Base-by-base conservation (phyloP, 2,797 vertebrate genomes). In the Petrocephalus sullivani region DNA sequence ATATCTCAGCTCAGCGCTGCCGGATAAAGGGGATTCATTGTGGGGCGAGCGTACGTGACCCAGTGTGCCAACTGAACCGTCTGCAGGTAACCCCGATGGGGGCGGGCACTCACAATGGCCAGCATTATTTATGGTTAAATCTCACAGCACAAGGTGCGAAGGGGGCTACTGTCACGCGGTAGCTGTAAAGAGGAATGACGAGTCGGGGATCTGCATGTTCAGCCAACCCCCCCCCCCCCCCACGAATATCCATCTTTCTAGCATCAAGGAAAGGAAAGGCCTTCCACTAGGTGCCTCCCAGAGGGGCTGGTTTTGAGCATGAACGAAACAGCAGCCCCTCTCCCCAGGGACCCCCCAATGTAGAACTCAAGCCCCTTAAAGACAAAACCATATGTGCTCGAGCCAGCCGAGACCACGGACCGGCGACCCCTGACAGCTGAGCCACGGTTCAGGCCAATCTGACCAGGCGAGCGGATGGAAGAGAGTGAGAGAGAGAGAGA, bases 371-470 rank as follows among this genome's bases (percentile, higher is more conserved):
- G 37, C 53, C 87, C 67, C 89, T n/a, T 92, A 89, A 93, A 91
- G 83, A 57, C 87, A 91, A 49, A 89, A 88, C 92, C 92, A 93
- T 91, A 92, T 93, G 91, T 91, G 91, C 89, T 88, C 78, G 85
- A 19, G 81, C 9, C 64, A 33, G 64, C 23, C 2, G 28, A 5
- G 23, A 28, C 64, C 85, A 51, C 87, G 86, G 86, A 56, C 86
- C 5, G 75, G 78, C 84, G 86, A 93, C 92, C 94, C 92, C 88
- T 92, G 92, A 95, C 94, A 61, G 93, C 1, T 0, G 81, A 81
- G 85, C 87, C 86, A 78, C 1, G 23, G 88, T 54, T 19, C 7
- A 28, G 21, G 28, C 57, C 3, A 3, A 54, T 60, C 67, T 86
- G 33, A 16, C 28, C 33, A 58, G 60, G 67, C 67, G 51, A 71